Conservation (phyloP, 2,888 invertebrate genomes). For the Alcis repandata region DNA sequence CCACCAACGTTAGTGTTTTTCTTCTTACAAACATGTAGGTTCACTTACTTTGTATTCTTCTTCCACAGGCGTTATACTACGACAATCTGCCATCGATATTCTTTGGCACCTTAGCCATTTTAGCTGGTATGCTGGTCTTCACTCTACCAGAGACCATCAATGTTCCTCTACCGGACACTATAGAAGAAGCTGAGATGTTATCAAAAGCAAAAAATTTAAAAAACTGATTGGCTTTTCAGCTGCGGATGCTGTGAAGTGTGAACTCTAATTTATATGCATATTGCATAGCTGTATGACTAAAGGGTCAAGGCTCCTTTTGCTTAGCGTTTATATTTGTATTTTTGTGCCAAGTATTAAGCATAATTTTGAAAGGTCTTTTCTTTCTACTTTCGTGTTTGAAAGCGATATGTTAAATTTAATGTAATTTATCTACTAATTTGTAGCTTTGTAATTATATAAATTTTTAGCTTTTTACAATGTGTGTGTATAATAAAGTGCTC, state of each 20-base stretch:
- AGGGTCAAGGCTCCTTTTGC: too few relatives aligned
- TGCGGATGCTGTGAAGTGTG: neutral
- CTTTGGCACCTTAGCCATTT: conserved; percentile 85
- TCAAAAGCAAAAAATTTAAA: conserved; percentile 54
- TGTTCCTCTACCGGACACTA: conserved; percentile 86
- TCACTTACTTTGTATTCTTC: neutral
- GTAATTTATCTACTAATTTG: too few relatives aligned
- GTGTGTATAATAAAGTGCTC: too few relatives aligned
- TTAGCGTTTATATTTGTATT: neutral
- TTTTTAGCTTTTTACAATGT: too few relatives aligned
- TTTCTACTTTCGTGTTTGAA: too few relatives aligned
- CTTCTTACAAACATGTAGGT: too few relatives aligned
- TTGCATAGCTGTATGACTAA: neutral
- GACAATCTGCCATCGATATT: conserved; percentile 86
- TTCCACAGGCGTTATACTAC: conserved; percentile 74
- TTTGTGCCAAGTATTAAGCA: neutral
- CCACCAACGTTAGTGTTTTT: too few relatives aligned
- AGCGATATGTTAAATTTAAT: too few relatives aligned
- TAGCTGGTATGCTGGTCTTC: conserved; percentile 85
- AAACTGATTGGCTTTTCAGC: neutral
- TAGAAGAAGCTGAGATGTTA: conserved; percentile 86
- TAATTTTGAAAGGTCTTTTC: too few relatives aligned
- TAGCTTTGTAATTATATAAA: too few relatives aligned
- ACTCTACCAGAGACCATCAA: conserved; percentile 89
- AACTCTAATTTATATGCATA: neutral